Percentiles rank a stretch among this genome's conserved stretches.
phyloP scores from a whole-genome alignment of 2,797 vertebrate species.

The Echeneis naucrates region DNA sequence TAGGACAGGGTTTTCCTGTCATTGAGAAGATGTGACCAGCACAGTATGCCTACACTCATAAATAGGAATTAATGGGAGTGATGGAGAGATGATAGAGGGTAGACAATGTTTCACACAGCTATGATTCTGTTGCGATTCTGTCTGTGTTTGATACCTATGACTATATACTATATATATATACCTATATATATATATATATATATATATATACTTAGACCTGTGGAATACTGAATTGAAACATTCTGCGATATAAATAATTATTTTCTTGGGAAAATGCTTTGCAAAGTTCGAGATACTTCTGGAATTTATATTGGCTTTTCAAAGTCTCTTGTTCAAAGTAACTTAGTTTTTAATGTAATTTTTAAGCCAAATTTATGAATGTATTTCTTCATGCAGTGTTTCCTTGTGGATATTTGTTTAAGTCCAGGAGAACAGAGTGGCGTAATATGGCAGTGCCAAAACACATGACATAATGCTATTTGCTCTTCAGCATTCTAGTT shows the following conservation, averaged over 20 bases:
- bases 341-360: too few species aligned
- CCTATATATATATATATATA: too few species aligned
- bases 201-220: too few species aligned
- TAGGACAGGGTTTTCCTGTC: too few species aligned
- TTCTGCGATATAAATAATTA: background rate
- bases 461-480: conserved; percentile 65
- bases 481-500: conserved; percentile 52
- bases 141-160: conserved; percentile 20
- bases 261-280: background rate
- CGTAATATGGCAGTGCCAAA: conserved; percentile 52
- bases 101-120: conserved; percentile 26
- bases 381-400: background rate
- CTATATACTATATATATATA: too few species aligned
- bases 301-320: background rate
- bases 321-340: background rate
- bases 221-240: too few species aligned
- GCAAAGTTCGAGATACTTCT: conserved; percentile 15
- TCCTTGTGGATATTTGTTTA: conserved; percentile 38
- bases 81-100: conserved; percentile 12
- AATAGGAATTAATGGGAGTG: conserved; percentile 50
- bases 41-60: conserved; percentile 2
- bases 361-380: background rate
- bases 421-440: conserved; percentile 50
- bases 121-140: conserved; percentile 18
- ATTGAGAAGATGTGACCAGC: conserved; percentile 34